phyloP scores from a whole-genome alignment of 2,888 invertebrate species.

The Drosophila formosana region DNA sequence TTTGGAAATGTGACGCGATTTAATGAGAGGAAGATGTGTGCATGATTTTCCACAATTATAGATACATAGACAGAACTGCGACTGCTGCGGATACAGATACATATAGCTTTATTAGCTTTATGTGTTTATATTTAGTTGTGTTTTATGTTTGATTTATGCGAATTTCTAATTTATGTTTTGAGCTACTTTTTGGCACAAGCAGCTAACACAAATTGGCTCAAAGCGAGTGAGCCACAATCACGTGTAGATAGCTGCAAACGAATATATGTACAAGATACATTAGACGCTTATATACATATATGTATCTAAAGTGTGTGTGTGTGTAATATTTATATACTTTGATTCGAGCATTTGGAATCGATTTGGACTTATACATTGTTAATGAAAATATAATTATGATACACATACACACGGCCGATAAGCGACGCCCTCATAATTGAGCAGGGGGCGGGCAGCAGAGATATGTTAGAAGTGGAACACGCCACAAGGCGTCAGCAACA shows the following conservation, averaged over 20 bases:
- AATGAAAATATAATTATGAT: constrained; percentile 78
- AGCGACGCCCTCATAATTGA: constrained; percentile 21
- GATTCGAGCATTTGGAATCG: constrained; percentile 34
- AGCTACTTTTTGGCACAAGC: constrained; percentile 16
- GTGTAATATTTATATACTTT: constrained; percentile 14
- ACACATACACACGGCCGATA: constrained; percentile 27
- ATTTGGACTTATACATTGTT: constrained; percentile 73
- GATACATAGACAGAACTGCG: background rate
- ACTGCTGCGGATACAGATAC: constrained; percentile 12
- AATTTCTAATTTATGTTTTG: constrained; percentile 16
- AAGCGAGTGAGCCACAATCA: constrained; percentile 55
- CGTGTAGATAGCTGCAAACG: constrained; percentile 51
- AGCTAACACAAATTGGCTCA: constrained; percentile 4
- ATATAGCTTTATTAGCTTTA: constrained; percentile 15
- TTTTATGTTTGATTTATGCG: constrained; percentile 40
- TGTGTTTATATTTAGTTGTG: constrained; percentile 43
- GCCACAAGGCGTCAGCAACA: background rate
- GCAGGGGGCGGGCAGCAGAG: background rate
- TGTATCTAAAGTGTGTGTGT: background rate
- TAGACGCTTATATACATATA: too few species aligned
- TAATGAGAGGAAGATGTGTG: constrained; percentile 56
- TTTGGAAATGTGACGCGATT: constrained; percentile 68
- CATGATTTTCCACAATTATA: constrained; percentile 1
- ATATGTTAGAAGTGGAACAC: constrained; percentile 1
- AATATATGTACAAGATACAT: background rate